Conservation (phyloP, 1,140 invertebrate species). For the Caenorhabditis inopinata region DNA sequence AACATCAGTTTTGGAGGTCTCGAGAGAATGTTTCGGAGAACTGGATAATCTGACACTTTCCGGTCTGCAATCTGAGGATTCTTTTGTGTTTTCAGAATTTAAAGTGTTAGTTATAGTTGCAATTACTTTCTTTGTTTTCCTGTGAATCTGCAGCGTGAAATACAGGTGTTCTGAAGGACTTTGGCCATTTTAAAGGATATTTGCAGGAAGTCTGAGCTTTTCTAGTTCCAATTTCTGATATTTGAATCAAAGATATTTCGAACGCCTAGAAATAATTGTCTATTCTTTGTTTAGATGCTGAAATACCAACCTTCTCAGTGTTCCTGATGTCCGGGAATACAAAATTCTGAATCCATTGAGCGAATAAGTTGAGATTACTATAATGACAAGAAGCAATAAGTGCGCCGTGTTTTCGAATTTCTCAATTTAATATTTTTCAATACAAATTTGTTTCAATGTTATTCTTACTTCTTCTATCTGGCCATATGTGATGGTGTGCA, state of each 20-base stretch:
- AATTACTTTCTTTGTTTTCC: neutral
- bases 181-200: neutral
- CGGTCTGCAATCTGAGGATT: neutral
- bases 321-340: neutral
- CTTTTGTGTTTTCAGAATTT: neutral
- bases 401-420: neutral
- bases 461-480: neutral
- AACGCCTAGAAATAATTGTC: conserved; percentile 10
- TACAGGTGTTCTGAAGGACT: neutral
- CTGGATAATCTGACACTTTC: neutral
- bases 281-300: too few species aligned
- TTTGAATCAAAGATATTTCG: neutral
- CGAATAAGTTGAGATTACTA: neutral
- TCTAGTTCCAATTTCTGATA: neutral
- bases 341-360: neutral
- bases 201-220: neutral
- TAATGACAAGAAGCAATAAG: conserved; percentile 11
- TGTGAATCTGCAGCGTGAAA: neutral
- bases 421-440: neutral
- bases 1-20: neutral
- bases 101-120: neutral
- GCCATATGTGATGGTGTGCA: neutral
- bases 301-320: neutral
- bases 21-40: neutral
- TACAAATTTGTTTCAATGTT: too few species aligned